Evolutionary conservation across 2,888 invertebrate genomes (phyloP).

Genomic region (Lathronympha strigana): DNA sequence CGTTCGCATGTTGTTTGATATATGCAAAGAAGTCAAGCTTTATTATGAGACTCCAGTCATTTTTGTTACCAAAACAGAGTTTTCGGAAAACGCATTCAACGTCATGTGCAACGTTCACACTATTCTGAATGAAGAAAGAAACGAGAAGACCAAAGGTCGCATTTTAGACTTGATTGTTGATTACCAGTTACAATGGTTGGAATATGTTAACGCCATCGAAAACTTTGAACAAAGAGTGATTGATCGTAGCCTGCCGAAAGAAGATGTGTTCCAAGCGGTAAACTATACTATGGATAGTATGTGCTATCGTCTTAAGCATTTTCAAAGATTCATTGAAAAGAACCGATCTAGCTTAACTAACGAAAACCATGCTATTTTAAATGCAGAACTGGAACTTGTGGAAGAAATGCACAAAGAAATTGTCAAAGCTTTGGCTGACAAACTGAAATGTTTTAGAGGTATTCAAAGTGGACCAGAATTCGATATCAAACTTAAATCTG

Average conservation of each 20-base stretch:
- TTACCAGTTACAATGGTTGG: constrained; percentile 73
- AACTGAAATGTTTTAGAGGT: constrained; percentile 63
- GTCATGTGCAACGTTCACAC: constrained; percentile 62
- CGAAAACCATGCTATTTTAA: constrained; percentile 57
- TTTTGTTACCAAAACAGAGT: constrained; percentile 69
- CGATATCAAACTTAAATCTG: constrained; percentile 54
- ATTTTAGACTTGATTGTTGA: constrained; percentile 67
- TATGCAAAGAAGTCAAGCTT: constrained; percentile 68
- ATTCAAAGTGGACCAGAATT: constrained; percentile 59
- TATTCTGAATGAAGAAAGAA: constrained; percentile 54
- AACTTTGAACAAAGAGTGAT: constrained; percentile 54
- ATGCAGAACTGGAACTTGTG: constrained; percentile 71
- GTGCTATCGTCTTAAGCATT: constrained; percentile 64
- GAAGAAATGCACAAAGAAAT: constrained; percentile 75
- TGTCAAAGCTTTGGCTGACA: constrained; percentile 56
- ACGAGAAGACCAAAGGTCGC: constrained; percentile 45
- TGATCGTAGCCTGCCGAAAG: constrained; percentile 54
- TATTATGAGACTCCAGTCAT: constrained; percentile 74
- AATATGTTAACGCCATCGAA: constrained; percentile 67
- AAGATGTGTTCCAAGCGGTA: constrained; percentile 63
- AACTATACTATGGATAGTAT: constrained; percentile 70
- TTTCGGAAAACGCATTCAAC: constrained; percentile 67
- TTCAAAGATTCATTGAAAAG: constrained; percentile 64
- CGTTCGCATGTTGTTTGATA: constrained; percentile 64
- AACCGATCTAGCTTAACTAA: constrained; percentile 55